Evolutionary conservation across 1,140 invertebrate species (phyloP).

Genomic region (Globodera rostochiensis): DNA sequence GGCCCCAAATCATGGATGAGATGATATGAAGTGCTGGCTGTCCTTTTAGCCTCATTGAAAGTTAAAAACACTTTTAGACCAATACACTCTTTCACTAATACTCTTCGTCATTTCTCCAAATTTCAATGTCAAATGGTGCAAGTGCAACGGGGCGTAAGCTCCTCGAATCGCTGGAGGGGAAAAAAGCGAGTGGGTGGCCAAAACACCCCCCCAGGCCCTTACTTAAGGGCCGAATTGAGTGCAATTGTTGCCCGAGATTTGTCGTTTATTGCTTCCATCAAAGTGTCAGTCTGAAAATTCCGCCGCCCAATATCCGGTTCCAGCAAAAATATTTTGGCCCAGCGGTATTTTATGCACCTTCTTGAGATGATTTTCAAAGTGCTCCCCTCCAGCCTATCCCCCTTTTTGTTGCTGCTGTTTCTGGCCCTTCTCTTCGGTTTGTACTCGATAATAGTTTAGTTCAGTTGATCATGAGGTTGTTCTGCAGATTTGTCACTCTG

Average conservation of each 20-base stretch:
- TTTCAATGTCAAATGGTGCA: neutral
- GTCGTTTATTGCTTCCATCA: neutral
- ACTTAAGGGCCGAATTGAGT: neutral
- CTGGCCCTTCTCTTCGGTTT: neutral
- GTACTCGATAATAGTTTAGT: neutral
- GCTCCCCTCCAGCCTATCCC: neutral
- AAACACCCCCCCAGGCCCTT: neutral
- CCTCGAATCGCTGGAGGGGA: neutral
- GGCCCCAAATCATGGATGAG: too few relatives aligned
- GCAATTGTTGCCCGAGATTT: neutral
- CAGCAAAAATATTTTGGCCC: neutral
- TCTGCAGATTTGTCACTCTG: conserved; percentile 21
- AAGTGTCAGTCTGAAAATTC: neutral
- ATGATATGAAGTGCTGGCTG: too few relatives aligned
- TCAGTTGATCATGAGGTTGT: neutral
- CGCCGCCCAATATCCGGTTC: neutral
- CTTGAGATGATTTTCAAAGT: neutral
- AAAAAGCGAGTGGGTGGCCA: neutral
- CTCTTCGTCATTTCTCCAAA: neutral
- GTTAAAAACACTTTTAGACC: neutral
- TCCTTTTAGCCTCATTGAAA: neutral
- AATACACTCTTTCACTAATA: neutral
- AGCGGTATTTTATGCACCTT: neutral
- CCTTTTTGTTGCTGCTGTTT: neutral
- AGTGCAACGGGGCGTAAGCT: too few relatives aligned